A percentile compares a stretch with the other conserved stretches of the same genome.
Conservation (phyloP, 2,797 vertebrate genomes). For the Perodicticus potto region DNA sequence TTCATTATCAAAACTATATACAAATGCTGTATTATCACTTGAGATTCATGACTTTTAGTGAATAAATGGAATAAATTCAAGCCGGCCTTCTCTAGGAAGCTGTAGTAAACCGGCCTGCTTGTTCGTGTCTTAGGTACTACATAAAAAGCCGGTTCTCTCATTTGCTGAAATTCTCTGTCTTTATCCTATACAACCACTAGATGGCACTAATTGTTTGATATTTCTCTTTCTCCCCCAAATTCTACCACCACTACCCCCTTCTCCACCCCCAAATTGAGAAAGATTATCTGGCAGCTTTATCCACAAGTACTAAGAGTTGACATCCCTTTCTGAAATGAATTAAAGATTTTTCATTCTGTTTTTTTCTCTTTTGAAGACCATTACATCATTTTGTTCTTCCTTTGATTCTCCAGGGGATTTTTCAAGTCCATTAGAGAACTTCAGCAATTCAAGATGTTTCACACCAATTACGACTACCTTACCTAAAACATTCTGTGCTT, state of each 20-base stretch:
- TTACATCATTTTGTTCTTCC: conserved; percentile 73
- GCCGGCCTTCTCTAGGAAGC: not conserved
- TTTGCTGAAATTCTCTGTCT: not conserved
- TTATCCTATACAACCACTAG: conserved; percentile 70
- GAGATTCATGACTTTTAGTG: not conserved
- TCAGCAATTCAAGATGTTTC: conserved; percentile 76
- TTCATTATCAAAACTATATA: not conserved
- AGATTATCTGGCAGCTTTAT: conserved; percentile 65
- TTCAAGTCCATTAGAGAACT: conserved; percentile 70
- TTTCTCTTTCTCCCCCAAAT: not conserved
- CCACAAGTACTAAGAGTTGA: conserved; percentile 54
- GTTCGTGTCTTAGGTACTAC: not conserved
- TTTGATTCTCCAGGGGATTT: conserved; percentile 73
- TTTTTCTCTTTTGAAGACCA: conserved; percentile 74
- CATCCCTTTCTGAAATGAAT: conserved; percentile 76
- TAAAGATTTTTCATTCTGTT: conserved; percentile 70
- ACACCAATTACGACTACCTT: conserved; percentile 68
- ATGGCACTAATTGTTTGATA: conserved; percentile 82
- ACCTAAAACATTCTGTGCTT: conserved; percentile 49
- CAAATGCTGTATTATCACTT: not conserved
- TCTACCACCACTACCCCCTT: not conserved
- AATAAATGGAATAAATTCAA: not conserved
- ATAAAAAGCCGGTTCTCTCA: not conserved
- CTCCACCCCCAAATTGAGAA: not conserved
- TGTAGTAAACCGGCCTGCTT: not conserved